Conservation (phyloP, 2,113 vertebrate species). For the Anseranas semipalmata region DNA sequence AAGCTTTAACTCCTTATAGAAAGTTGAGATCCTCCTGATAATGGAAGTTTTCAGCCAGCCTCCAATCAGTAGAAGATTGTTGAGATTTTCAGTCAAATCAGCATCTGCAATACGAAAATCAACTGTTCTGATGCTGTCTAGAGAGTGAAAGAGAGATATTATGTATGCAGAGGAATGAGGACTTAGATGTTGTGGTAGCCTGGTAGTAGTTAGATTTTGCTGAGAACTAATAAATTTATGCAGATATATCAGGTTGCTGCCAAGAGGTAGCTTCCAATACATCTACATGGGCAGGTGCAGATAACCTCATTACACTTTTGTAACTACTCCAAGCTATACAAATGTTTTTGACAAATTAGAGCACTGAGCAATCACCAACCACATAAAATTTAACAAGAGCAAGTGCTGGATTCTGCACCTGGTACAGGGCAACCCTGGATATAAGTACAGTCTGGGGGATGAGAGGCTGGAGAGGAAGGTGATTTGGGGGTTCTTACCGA, state of each 20-base stretch:
- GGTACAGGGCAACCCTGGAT: too few species aligned
- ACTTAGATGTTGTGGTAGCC: neutral
- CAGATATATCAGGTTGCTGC: neutral
- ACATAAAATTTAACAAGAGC: too few species aligned
- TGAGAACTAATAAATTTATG: neutral
- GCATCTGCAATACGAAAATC: neutral
- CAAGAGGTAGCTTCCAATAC: too few species aligned
- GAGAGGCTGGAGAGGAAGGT: too few species aligned
- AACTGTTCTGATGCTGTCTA: neutral
- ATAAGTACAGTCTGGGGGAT: too few species aligned
- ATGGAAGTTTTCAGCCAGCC: neutral
- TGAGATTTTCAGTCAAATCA: neutral
- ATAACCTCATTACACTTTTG: too few species aligned
- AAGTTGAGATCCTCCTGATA: neutral
- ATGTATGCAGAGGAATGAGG: neutral
- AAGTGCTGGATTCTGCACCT: too few species aligned
- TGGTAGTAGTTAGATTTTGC: neutral
- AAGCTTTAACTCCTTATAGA: neutral
- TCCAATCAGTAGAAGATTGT: neutral
- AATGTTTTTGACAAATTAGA: too few species aligned
- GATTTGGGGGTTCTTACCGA: too few species aligned
- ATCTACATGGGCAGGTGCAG: too few species aligned
- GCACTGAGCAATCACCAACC: too few species aligned
- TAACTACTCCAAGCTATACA: neutral
- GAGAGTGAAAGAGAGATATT: neutral